Conservation (phyloP, 2,113 vertebrate species). For the Cryptotis parvus region DNA sequence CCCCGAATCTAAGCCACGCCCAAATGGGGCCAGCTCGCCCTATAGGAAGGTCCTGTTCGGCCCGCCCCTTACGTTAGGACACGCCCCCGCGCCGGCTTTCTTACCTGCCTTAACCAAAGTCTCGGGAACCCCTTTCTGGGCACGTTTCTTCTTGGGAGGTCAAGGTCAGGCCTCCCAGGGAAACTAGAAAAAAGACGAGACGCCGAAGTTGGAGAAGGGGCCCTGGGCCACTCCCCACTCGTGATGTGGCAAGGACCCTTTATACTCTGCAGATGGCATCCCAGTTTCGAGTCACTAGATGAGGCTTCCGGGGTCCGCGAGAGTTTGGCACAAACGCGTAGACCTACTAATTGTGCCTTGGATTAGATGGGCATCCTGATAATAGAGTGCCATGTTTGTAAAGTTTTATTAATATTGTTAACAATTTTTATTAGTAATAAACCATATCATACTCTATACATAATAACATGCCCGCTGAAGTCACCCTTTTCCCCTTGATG, state of each 20-base stretch:
- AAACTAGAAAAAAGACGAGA: not conserved
- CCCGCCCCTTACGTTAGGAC: too few relatives aligned
- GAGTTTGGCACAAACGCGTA: not conserved
- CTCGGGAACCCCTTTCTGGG: not conserved
- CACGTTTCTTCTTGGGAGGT: not conserved
- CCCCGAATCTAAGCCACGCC: not conserved
- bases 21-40: too few relatives aligned
- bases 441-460: not conserved
- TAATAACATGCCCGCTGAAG: not conserved
- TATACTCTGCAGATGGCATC: too few relatives aligned
- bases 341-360: not conserved
- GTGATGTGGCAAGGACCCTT: not conserved
- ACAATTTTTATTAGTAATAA: not conserved
- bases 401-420: not conserved
- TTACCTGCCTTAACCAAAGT: accelerated
- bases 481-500: not conserved
- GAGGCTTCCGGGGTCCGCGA: not conserved
- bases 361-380: not conserved
- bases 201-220: not conserved
- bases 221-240: not conserved
- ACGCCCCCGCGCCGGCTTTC: not conserved
- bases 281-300: not conserved
- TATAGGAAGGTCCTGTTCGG: too few relatives aligned
- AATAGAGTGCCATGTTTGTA: not conserved
- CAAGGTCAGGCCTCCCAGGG: not conserved